A percentile compares a stretch with the other conserved stretches of the same genome.
Conservation (phyloP, 53 echinoderm and acorn worm genomes). For the Crossaster papposus region DNA sequence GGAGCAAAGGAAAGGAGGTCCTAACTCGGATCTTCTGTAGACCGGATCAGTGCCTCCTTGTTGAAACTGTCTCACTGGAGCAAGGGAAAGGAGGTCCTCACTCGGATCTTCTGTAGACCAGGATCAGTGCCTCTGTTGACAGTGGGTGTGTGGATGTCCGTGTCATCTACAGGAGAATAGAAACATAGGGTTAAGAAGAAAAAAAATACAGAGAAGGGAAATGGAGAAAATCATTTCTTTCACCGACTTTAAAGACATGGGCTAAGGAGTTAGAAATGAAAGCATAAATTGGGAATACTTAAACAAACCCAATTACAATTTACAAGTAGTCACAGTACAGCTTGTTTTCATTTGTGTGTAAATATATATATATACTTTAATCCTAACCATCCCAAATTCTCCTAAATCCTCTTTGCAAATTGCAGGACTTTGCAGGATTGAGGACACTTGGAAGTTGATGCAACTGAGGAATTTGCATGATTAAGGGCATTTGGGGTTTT, state of each 20-base stretch:
- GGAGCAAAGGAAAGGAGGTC: constrained; percentile 54
- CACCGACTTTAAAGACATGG: neutral
- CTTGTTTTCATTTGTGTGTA: no score
- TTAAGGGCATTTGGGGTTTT: no score
- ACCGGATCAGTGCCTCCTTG: constrained; percentile 79
- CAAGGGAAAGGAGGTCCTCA: constrained; percentile 60
- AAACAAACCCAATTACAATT: no score
- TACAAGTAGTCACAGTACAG: no score
- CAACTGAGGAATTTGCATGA: no score
- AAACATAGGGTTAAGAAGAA: neutral
- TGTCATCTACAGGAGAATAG: constrained; percentile 31
- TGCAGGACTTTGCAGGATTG: no score
- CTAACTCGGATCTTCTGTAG: constrained; percentile 74
- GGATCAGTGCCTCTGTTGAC: constrained; percentile 71
- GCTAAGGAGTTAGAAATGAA: neutral
- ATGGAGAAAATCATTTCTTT: neutral
- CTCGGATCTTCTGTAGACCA: constrained; percentile 75
- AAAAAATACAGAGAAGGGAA: neutral
- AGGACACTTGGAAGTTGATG: no score
- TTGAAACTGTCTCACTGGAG: constrained; percentile 22
- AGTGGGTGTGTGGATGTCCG: constrained; percentile 31
- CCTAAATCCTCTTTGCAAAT: no score
- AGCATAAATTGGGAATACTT: no score
- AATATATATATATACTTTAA: no score
- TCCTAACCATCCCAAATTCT: no score